Conservation (phyloP, 2,113 vertebrate species). For the Thinocorus orbignyianus region DNA sequence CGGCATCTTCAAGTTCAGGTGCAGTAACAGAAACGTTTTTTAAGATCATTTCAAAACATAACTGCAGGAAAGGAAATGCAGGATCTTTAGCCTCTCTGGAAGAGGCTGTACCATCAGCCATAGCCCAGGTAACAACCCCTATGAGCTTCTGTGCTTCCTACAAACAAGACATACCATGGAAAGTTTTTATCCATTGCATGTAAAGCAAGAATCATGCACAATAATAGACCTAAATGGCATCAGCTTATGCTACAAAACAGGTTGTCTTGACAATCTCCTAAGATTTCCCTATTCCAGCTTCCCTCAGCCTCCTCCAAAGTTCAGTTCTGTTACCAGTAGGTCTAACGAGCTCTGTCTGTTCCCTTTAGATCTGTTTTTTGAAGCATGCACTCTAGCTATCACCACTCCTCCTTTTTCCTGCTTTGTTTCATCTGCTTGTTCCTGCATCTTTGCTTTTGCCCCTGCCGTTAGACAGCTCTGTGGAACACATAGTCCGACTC, state of each 20-base stretch:
- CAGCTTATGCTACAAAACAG: neutral
- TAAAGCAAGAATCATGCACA: neutral
- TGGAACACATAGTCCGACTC: neutral
- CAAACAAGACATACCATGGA: rapidly evolving
- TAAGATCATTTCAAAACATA: neutral
- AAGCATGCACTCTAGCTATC: neutral
- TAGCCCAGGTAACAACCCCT: neutral
- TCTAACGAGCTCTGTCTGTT: neutral
- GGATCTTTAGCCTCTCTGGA: neutral
- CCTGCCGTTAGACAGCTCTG: neutral
- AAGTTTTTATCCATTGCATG: too few relatives aligned
- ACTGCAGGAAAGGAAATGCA: neutral
- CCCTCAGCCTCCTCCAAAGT: neutral
- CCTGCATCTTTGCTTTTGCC: neutral
- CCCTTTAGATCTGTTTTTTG: neutral
- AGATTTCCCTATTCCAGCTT: neutral
- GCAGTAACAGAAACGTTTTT: neutral
- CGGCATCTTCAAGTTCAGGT: neutral
- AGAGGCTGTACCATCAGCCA: rapidly evolving
- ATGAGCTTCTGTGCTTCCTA: neutral
- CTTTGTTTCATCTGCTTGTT: neutral
- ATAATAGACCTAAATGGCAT: neutral
- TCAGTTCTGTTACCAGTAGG: neutral
- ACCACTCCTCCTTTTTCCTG: neutral
- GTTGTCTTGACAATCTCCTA: neutral